phyloP scores from a whole-genome alignment of 1,140 invertebrate species.

The Manduca sexta region DNA sequence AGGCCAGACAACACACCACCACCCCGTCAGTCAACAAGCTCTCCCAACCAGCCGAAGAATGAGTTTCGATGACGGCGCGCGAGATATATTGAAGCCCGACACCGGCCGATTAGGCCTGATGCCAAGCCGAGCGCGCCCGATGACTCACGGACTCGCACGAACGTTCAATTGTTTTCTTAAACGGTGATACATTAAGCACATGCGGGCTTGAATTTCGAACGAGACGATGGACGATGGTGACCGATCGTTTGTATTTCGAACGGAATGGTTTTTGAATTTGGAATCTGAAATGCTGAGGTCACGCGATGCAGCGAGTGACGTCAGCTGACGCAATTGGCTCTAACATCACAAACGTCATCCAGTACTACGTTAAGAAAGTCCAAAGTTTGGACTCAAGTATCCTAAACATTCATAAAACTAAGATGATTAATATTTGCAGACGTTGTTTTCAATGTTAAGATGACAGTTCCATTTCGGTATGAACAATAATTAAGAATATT shows the following conservation, averaged over 20 bases:
- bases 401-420: too few species aligned
- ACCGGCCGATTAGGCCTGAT: constrained; percentile 58
- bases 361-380: too few species aligned
- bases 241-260: background rate
- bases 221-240: too few species aligned
- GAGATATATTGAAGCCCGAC: constrained; percentile 53
- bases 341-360: too few species aligned
- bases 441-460: too few species aligned
- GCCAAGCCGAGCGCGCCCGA: constrained; percentile 49
- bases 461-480: too few species aligned
- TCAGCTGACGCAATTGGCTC: too few species aligned
- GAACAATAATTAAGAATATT: too few species aligned
- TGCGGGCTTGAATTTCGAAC: constrained; percentile 53
- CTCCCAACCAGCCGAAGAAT: constrained; percentile 55
- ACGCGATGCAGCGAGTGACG: too few species aligned
- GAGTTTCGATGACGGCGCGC: constrained; percentile 51
- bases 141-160: constrained; percentile 58
- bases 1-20: constrained; percentile 34
- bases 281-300: too few species aligned
- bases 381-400: too few species aligned
- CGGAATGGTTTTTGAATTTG: background rate
- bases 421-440: too few species aligned
- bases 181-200: constrained; percentile 38
- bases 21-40: constrained; percentile 54
- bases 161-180: constrained; percentile 59